Percentiles rank a stretch among this genome's conserved stretches.
Evolutionary conservation across 2,888 invertebrate species (phyloP).

Genomic region (Drosophila trichaetosa): DNA sequence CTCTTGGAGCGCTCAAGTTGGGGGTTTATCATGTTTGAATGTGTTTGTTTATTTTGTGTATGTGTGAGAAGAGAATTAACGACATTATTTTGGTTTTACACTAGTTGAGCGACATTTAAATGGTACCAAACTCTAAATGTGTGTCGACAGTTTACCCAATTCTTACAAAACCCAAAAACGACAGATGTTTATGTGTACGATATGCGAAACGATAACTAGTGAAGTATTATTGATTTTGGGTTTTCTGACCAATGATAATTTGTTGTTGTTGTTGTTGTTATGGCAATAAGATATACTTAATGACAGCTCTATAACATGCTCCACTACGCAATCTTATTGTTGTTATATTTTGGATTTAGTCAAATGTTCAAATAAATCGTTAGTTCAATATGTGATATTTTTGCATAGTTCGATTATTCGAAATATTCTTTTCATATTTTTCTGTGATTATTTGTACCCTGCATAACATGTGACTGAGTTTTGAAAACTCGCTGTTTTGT

Average conservation of each 20-base stretch:
- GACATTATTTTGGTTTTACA: conserved; percentile 4
- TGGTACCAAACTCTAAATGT: conserved; percentile 42
- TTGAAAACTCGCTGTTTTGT: conserved; percentile 7
- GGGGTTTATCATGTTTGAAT: conserved; percentile 9
- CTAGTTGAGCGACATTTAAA: conserved; percentile 36
- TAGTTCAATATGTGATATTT: conserved; percentile 9
- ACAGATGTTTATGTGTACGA: conserved; percentile 16
- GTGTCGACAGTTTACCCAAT: conserved; percentile 34
- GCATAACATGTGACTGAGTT: conserved; percentile 17
- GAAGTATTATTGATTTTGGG: conserved; percentile 5
- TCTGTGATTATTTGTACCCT: conserved; percentile 14
- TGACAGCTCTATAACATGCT: conserved; percentile 66
- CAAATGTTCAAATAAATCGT: conserved; percentile 22
- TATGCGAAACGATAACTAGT: conserved; percentile 40
- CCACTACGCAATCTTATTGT: conserved; percentile 64
- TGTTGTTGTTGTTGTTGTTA: conserved; percentile 12
- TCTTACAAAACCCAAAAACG: conserved; percentile 40
- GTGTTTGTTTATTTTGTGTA: conserved; percentile 13
- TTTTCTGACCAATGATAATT: conserved; percentile 22
- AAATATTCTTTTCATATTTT: too few species aligned
- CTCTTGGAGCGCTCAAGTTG: conserved; percentile 26
- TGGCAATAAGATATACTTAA: conserved; percentile 50
- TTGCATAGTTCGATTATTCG: conserved; percentile 12
- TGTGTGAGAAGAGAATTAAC: conserved; percentile 23
- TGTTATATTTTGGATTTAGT: conserved; percentile 10